Evolutionary conservation across 2,113 vertebrate species (phyloP).

Genomic region (Chunga burmeisteri): DNA sequence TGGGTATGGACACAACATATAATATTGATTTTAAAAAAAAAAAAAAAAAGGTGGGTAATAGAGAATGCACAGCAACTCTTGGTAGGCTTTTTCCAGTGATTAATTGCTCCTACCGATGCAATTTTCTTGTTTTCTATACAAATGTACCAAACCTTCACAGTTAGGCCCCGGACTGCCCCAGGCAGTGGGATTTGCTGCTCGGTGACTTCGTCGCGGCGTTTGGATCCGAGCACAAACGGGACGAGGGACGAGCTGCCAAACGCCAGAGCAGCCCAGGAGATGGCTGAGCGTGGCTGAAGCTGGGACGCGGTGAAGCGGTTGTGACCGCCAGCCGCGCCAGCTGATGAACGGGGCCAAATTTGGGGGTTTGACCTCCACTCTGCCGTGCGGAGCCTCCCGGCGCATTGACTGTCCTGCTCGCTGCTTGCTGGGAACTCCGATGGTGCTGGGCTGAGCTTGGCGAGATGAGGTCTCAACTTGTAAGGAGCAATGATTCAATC

Average conservation of each 20-base stretch:
- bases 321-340: background rate
- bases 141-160: fast-evolving
- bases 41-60: background rate
- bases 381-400: background rate
- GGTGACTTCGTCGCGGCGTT: fast-evolving
- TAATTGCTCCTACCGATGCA: background rate
- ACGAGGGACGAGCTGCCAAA: background rate
- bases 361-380: background rate
- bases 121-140: background rate
- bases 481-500: fast-evolving
- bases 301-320: fast-evolving
- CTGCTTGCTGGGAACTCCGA: background rate
- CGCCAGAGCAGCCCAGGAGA: fast-evolving
- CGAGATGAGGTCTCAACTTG: background rate
- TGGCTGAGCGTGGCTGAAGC: fast-evolving
- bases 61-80: background rate
- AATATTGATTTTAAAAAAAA: fast-evolving
- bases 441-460: fast-evolving
- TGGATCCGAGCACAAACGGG: background rate
- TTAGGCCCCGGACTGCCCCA: background rate
- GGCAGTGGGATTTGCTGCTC: background rate
- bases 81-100: background rate
- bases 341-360: background rate
- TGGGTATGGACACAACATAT: fast-evolving
- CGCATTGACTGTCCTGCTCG: fast-evolving